Evolutionary conservation across 2,797 vertebrate genomes (phyloP), one percentile per base, ranked within the genome.

Genomic region (Harpagifer antarcticus): DNA sequence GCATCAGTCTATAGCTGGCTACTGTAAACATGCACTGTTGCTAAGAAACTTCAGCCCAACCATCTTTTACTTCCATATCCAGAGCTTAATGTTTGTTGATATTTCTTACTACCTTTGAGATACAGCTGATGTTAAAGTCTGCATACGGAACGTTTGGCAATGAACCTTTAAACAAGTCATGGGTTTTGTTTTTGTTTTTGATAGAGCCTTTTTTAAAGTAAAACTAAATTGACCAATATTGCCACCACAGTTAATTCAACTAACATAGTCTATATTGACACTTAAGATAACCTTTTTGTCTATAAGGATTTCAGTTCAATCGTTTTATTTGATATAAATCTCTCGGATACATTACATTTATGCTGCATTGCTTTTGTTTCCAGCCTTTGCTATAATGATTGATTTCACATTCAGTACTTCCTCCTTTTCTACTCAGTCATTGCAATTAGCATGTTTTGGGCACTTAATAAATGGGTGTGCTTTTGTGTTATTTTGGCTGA

Each of bases 1-100:
- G 56, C 19, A 31, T 72, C 37, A 56, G 52, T 67, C 27, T 61
- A 66, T 17, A 33, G 15, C 17, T 52, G 37, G 17, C 1, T n/a
- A 12, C 27, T 44, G n/a, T 55, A 48, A 54, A 37, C 53, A 47
- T 56, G 23, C 44, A 75, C 40, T 44, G 73, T 77, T 75, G 64
- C 68, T 68, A 73, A 65, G 71, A 65, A 57, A 78, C 57, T 13
- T 47, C 37, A 65, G 40, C 13, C 40, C 17, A 55, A 11, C 9
- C 3, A 16, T 60, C 20, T 61, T n/a, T 69, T 67, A 71, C n/a
- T 31, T 54, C 19, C 48, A 53, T n/a, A 42, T 68, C 43, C 11
- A 53, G 43, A 52, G 8, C 42, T 14, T 20, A 58, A 17, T 4
- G 3, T 19, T 19, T 50, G 19, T 23, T 13, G 23, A 52, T 13